Evolutionary conservation across 2,113 vertebrate genomes (phyloP), one percentile per base, ranked within the genome.

Genomic region (Caretta caretta): DNA sequence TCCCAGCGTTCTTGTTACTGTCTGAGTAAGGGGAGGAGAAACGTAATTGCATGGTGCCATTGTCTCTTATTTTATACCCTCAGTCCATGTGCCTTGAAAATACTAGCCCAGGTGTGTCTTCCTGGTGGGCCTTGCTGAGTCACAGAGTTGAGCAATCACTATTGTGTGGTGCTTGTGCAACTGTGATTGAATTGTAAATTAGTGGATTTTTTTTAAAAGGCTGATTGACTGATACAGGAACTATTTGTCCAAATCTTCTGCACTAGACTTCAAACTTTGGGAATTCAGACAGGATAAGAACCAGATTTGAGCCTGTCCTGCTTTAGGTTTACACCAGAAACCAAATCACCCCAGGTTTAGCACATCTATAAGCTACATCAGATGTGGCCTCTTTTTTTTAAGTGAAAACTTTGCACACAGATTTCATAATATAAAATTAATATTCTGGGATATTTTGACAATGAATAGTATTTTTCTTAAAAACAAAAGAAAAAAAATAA

Each of bases 401-500:
- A 72, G 6, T 86, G 82, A 91, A 83, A 85, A 65, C 3, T 75
- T 24, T 90, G 27, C 25, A 35, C 50, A 76, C 84, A 3, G 6
- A 76, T 49, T 92, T 92, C 78, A 8, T 78, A 42, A 81, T 20
- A 57, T 2, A 84, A 65, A 83, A 38, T 42, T 8, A 78, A 22
- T 29, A 78, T 72, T 11, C 46, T 50, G 48, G 20, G 20, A 4
- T 6, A 91, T 84, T 48, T 54, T 81, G n/a, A 53, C 16, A 65
- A 65, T 31, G 35, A 35, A 16, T 65, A 65, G 59, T 35, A 65
- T 51, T n/a, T 53, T 6, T 48, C 50, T n/a, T n/a, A 6, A 17
- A 93, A 89, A 86, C 4, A 92, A 90, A 83, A 22, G 20, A 86
- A 92, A 3, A 38, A 4, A 19, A 62, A 62, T 65, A 62, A 62